Base-by-base conservation (phyloP, 1,140 invertebrate species). In the Armadillidium nasatum region DNA sequence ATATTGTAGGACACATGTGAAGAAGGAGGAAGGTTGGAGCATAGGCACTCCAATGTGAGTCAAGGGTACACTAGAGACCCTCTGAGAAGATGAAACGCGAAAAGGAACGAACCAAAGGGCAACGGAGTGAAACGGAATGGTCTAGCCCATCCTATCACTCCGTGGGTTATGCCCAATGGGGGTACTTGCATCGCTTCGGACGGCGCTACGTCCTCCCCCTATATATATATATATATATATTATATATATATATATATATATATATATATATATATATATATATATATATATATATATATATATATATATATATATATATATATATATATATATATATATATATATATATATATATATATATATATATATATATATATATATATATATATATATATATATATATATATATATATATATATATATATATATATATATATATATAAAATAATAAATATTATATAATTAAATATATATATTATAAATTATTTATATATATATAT, bases 211-310 rank as follows among this genome's bases (percentile, higher is more conserved):
- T n/a, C n/a, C n/a, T n/a, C n/a, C n/a, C n/a, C n/a, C n/a, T n/a
- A n/a, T n/a, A n/a, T n/a, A n/a, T n/a, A n/a, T n/a, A 3, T 86
- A 86, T 83, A 82, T 84, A 72, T 82, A 79, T 76, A 22, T 44
- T 60, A 33, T 33, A 33, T 33, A 33, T 33, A 33, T 33, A 23
- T 43, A 11, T 9, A 33, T 66, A 43, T 50, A 10, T 44, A 19
- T 60, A 68, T 46, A 23, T 21, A 13, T 66, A 6, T 72, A 15
- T 44, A 15, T 10, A 75, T 13, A 76, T 76, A 11, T 71, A 43
- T 0, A 7, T 23, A n/a, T 10, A 23, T 43, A 11, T 9, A 33
- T 66, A 43, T 50, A 10, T 44, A 9, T 60, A 68, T 46, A 23
- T 21, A 13, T 66, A 6, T 72, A 15, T 44, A 15, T 10, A 75